Base-by-base conservation (phyloP, 2,888 invertebrate genomes). In the Parasteatoda lunata region DNA sequence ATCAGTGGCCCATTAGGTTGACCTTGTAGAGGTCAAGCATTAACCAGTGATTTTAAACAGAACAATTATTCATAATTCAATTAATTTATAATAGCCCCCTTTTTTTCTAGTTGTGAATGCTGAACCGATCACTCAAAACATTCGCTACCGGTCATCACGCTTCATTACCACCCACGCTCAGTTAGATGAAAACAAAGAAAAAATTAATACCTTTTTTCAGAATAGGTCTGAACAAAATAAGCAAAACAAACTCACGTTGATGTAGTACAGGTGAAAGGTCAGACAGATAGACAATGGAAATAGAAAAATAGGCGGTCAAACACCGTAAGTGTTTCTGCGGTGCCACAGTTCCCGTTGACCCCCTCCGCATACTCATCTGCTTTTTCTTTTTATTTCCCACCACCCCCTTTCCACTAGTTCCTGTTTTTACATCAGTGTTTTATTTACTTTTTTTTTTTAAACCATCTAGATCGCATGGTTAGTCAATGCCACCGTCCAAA, bases 241-340 rank as follows among this genome's bases (percentile, higher is more conserved):
- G 49, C 45, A 47, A 76, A 59, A 78, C 64, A 71, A 79, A 70
- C 47, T 45, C 49, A 45, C 52, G 71, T 52, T 72, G 65, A 65
- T 51, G 65, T 47, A 47, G 69, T 73, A 66, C 15, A 83, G 73
- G 84, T 75, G 51, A 59, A 47, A 65, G 66, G 30, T 77, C 48
- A 48, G 69, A 54, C 68, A 70, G 64, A n/a, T 73, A 78, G 84
- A 84, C 84, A 84, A 84, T 84, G 68, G 84, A 54, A 72, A 78
- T n/a, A 9, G 68, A 71, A 69, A 78, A 77, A 76, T 45, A 77
- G 65, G 59, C 84, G 78, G 84, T 84, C 84, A 84, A 73, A 73
- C 73, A 75, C 75, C 78, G 69, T 84, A 78, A 84, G 84, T 84
- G 84, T 72, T 84, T 78, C 78, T 78, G 78, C 78, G 73, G 78